These are phyloP conservation scores for Pao palembangensis DNA, from an alignment of 2,113 vertebrate species.

Conservation along the genomic window DNA sequence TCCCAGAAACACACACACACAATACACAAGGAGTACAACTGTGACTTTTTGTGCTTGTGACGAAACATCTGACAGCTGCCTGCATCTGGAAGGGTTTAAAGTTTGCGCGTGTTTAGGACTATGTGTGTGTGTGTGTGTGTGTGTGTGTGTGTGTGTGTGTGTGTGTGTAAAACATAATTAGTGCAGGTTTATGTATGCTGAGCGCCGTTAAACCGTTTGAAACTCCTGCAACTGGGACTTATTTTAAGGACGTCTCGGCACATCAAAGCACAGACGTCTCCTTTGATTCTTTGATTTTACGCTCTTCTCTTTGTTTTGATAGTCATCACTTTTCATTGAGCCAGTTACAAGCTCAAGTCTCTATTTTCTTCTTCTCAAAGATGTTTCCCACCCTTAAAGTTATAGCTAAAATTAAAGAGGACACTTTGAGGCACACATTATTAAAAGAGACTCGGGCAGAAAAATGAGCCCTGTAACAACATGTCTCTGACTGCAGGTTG, in stretches of 20 bases:
- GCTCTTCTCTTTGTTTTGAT: neutral
- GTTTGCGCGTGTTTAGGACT: constrained; percentile 4
- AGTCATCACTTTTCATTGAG: neutral
- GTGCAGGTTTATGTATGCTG: constrained; percentile 8
- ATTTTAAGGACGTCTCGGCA: constrained; percentile 5
- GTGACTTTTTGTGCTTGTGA: too few relatives aligned
- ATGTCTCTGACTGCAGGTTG: neutral
- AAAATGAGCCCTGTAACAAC: neutral
- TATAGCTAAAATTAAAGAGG: neutral
- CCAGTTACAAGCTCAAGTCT: neutral
- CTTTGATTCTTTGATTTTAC: neutral
- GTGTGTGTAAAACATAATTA: constrained; percentile 25
- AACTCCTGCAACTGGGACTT: constrained; percentile 11
- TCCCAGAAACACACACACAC: constrained; percentile 13
- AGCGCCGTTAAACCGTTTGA: constrained; percentile 7
- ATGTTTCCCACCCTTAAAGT: neutral
- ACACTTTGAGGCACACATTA: neutral
- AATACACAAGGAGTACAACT: neutral
- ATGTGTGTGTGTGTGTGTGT: constrained; percentile 8
- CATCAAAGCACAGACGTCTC: constrained; percentile 25
- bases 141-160: constrained; percentile 10
- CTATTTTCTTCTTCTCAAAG: neutral
- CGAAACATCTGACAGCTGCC: neutral
- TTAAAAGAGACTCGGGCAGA: neutral
- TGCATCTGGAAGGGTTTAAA: constrained; percentile 54